Percentiles rank a stretch among this genome's conserved stretches.
These are phyloP conservation scores for Uloborus plumipes DNA, from an alignment of 2,888 invertebrate genomes.

Conservation along the genomic window DNA sequence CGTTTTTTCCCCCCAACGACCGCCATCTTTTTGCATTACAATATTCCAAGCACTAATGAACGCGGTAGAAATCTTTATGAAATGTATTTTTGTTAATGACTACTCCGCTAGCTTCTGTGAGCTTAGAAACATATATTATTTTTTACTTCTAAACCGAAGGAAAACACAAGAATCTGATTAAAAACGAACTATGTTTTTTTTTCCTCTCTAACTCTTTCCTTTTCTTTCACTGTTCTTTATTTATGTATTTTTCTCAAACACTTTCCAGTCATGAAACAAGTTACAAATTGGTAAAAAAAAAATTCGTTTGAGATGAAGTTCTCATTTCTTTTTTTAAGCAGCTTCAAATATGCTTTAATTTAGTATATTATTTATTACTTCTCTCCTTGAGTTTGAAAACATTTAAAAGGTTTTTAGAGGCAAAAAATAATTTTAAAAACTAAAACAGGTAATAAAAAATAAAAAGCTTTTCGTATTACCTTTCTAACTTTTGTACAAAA, in stretches of 20 bases:
- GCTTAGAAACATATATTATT: constrained; percentile 45
- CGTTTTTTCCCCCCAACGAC: constrained; percentile 7
- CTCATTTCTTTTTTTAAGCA: constrained; percentile 29
- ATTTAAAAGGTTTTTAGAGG: constrained; percentile 16
- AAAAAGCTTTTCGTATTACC: constrained; percentile 12
- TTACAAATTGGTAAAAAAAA: constrained; percentile 43
- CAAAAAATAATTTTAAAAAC: constrained; percentile 21
- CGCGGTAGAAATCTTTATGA: constrained; percentile 50
- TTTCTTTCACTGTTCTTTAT: constrained; percentile 40
- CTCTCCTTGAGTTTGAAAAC: constrained; percentile 4
- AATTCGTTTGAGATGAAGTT: constrained; percentile 35
- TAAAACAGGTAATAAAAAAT: constrained; percentile 19
- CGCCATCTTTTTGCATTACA: constrained; percentile 56
- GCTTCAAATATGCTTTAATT: constrained; percentile 44
- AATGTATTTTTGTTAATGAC: constrained; percentile 63
- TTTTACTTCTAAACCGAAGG: constrained; percentile 28
- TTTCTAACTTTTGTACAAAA: constrained; percentile 30
- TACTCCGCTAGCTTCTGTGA: constrained; percentile 9
- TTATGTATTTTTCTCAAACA: constrained; percentile 36
- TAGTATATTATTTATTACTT: constrained; percentile 48
- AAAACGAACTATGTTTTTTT: constrained; percentile 37
- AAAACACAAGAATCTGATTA: constrained; percentile 62
- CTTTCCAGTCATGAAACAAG: constrained; percentile 36
- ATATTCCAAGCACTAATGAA: constrained; percentile 59
- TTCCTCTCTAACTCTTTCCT: constrained; percentile 20